phyloP scores from a whole-genome alignment of 64 coral and sea anemone genomes.

The Orbicella faveolata region DNA sequence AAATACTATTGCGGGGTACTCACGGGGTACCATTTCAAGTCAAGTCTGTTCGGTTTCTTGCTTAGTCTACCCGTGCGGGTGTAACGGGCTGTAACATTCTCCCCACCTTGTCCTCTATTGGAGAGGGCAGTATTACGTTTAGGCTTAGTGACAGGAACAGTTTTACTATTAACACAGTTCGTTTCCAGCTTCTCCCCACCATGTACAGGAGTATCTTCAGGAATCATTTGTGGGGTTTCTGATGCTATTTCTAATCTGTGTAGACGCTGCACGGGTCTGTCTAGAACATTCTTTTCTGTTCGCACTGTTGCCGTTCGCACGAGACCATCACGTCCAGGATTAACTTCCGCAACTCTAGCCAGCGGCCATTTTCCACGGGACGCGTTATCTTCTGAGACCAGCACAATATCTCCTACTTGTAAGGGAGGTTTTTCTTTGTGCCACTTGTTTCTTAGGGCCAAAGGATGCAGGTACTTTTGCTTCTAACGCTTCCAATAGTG shows the following conservation, averaged over 20 bases:
- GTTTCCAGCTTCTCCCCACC: not conserved
- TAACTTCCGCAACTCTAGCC: constrained; percentile 15
- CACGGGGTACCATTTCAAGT: no score
- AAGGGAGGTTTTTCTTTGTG: constrained; percentile 1
- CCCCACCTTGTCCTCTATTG: not conserved
- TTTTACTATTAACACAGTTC: not conserved
- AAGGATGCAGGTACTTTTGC: constrained; percentile 28
- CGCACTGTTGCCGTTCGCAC: constrained; percentile 36
- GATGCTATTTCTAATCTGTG: constrained; percentile 25
- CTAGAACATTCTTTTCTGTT: not conserved
- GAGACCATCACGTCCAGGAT: constrained; percentile 37
- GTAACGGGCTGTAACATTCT: constrained; percentile 11
- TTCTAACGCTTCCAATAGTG: constrained; percentile 51
- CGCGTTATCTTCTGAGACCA: constrained; percentile 60
- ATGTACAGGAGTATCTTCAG: constrained; percentile 4
- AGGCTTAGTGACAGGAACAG: constrained; percentile 3
- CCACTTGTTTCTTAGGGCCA: constrained; percentile 45
- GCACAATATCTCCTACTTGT: constrained; percentile 52
- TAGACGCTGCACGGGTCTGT: constrained; percentile 31
- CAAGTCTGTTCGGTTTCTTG: no score
- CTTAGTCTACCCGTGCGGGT: no score
- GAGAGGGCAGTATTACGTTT: not conserved
- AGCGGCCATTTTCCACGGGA: constrained; percentile 24
- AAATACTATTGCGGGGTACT: no score
- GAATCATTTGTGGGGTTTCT: constrained; percentile 17